Conservation (phyloP, 2,797 vertebrate genomes). For the Lagorchestes hirsutus region DNA sequence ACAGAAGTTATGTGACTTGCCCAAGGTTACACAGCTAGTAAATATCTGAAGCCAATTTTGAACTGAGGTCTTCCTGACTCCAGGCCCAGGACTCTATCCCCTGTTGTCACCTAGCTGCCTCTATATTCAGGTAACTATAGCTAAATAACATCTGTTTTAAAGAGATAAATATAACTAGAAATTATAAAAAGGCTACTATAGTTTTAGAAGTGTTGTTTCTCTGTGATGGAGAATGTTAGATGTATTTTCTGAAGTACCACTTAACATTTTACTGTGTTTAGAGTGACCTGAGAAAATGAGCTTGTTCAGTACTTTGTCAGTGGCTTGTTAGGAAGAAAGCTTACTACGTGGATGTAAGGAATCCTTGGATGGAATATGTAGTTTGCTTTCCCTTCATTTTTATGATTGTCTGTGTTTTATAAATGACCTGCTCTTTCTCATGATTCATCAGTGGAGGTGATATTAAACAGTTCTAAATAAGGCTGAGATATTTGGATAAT, state of each 20-base stretch:
- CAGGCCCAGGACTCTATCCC: background rate
- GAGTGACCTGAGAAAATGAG: background rate
- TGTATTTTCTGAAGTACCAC: background rate
- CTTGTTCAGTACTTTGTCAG: background rate
- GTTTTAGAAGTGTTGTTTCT: too few relatives aligned
- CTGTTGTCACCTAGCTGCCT: background rate
- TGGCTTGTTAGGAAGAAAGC: background rate
- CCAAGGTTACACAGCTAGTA: background rate
- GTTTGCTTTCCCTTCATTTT: background rate
- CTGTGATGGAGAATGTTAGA: background rate
- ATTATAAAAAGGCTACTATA: too few relatives aligned
- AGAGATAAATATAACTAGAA: background rate
- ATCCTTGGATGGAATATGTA: background rate
- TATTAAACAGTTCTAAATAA: background rate
- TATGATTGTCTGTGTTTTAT: background rate
- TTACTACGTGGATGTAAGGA: background rate
- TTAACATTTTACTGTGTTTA: background rate
- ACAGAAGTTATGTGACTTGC: background rate
- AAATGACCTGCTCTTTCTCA: background rate
- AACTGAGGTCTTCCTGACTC: background rate
- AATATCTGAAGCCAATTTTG: background rate
- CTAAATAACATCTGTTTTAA: background rate
- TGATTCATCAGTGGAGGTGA: background rate
- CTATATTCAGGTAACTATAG: background rate
- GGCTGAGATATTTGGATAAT: background rate